Base-by-base conservation (phyloP, 1,140 invertebrate genomes). In the Leptonema lineaticorne region DNA sequence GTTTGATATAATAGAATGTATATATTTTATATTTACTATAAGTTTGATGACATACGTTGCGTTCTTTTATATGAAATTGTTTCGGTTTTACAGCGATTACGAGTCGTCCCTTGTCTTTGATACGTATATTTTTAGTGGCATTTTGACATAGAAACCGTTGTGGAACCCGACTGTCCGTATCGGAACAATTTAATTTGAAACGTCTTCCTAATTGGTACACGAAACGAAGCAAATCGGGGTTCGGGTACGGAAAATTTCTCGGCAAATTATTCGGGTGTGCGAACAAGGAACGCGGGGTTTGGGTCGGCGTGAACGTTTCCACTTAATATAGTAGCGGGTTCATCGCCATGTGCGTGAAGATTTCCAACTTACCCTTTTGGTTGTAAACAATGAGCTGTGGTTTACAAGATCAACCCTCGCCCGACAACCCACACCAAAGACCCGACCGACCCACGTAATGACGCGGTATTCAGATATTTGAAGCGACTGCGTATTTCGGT, bases 311-410 rank as follows among this genome's bases (percentile, higher is more conserved):
- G 59, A 62, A 62, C 30, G 59, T 62, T 62, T 62, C 59, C 59
- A 62, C 59, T 62, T 62, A 62, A 62, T 59, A 59, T 59, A 37
- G 57, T 28, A 33, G 57, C 59, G 37, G 59, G 59, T 62, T 62
- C 59, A 62, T 62, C 59, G 29, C 30, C 30, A 37, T 62, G 59
- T 45, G 59, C 59, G 59, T 62, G 59, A 62, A 62, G 59, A 62
- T 62, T 62, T 45, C 30, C 30, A 62, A 62, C 59, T 62, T 62
- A 62, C 59, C 59, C 59, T 62, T 62, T 37, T 62, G 59, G 59
- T 62, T 62, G 59, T 62, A 62, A 62, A 62, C 59, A 62, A 62
- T 62, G 59, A 62, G 59, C 59, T 62, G 59, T 37, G 59, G 59
- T 62, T 62, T 62, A 62, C 59, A 62, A 62, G 59, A 62, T 62